phyloP scores from a whole-genome alignment of 2,888 invertebrate species.

The Germaria angustata region DNA sequence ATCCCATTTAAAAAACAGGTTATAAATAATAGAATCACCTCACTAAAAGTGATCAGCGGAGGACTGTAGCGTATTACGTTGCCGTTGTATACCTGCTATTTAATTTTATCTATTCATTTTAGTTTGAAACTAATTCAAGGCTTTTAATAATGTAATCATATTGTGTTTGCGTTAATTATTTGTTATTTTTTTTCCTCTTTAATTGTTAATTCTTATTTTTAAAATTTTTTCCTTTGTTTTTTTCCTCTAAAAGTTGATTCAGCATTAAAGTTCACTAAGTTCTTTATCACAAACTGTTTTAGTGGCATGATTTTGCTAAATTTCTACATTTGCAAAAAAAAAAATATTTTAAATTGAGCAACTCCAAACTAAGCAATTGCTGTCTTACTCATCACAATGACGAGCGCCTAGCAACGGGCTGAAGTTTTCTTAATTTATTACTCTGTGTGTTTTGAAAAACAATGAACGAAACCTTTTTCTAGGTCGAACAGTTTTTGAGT shows the following conservation, averaged over 20 bases:
- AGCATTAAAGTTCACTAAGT: slow-evolving; percentile 54
- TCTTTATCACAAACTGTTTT: slow-evolving; percentile 37
- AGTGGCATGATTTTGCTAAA: slow-evolving; percentile 53
- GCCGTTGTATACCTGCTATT: too few species aligned
- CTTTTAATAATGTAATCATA: slow-evolving; percentile 35
- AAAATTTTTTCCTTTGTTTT: too few species aligned
- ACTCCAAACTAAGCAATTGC: slow-evolving; percentile 50
- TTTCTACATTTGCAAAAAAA: slow-evolving; percentile 26
- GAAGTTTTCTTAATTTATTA: slow-evolving; percentile 3
- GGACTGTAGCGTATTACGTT: too few species aligned
- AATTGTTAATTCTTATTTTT: too few species aligned
- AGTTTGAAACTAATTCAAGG: too few species aligned
- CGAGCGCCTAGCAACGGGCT: slow-evolving; percentile 46
- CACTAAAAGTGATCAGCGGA: too few species aligned
- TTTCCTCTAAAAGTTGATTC: slow-evolving; percentile 58
- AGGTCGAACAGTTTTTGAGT: slow-evolving; percentile 55
- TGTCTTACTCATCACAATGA: slow-evolving; percentile 60
- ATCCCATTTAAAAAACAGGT: too few species aligned
- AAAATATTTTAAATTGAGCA: slow-evolving; percentile 52
- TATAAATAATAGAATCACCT: too few species aligned
- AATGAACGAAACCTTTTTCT: slow-evolving; percentile 60
- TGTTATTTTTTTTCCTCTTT: too few species aligned
- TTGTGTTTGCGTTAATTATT: not conserved
- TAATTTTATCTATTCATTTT: too few species aligned
- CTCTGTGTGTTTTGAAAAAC: slow-evolving; percentile 16